Conservation (phyloP, 2,113 vertebrate species). For the Trogon surrucura region DNA sequence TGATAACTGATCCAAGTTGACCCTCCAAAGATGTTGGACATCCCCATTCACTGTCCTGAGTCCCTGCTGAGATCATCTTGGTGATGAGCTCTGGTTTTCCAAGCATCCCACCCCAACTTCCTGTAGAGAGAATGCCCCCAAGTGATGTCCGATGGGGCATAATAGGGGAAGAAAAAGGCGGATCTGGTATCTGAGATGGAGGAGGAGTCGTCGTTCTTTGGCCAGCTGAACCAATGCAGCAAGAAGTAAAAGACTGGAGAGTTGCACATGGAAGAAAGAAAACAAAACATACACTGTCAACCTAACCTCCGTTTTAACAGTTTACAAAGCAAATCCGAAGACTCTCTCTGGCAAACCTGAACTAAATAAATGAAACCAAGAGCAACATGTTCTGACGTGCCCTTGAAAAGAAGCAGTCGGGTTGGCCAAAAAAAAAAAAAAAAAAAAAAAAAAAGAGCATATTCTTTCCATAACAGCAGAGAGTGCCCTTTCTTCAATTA, state of each 20-base stretch:
- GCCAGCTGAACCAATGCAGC: slow-evolving; percentile 96
- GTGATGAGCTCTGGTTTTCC: slow-evolving; percentile 89
- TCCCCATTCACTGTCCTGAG: slow-evolving; percentile 98
- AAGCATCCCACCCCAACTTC: slow-evolving; percentile 83
- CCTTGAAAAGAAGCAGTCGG: not conserved
- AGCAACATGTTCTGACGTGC: not conserved
- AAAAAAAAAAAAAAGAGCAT: not conserved
- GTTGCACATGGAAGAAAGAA: not conserved
- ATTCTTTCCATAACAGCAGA: not conserved
- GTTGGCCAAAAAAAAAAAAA: not conserved
- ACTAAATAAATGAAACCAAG: not conserved
- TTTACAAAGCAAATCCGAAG: not conserved
- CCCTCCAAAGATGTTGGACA: slow-evolving; percentile 96
- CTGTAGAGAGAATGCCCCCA: slow-evolving; percentile 86
- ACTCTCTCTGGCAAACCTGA: not conserved
- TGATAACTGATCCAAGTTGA: slow-evolving; percentile 90
- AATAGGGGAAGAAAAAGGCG: slow-evolving; percentile 84
- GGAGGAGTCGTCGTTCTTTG: slow-evolving; percentile 96
- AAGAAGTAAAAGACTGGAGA: slow-evolving; percentile 90
- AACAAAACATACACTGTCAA: not conserved
- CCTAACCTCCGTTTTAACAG: not conserved
- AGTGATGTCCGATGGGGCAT: slow-evolving; percentile 87
- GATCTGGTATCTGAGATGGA: slow-evolving; percentile 95
- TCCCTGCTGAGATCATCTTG: slow-evolving; percentile 95
- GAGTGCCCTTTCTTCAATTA: not conserved